Conservation (phyloP, 2,797 vertebrate genomes). For the Phalanger gymnotis region DNA sequence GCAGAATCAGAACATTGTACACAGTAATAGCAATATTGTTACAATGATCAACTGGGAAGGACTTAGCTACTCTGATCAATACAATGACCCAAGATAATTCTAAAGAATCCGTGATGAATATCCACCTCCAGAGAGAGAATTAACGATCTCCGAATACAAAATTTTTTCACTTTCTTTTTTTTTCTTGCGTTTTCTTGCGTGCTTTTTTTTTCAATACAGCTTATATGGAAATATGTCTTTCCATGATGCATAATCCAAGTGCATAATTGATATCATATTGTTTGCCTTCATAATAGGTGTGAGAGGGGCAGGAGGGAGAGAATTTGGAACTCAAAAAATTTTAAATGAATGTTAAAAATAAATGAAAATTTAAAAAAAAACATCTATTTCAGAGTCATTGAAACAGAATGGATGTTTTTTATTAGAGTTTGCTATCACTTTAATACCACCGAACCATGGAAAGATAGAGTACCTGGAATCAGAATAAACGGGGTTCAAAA, state of each 20-base stretch:
- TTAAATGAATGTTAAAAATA: neutral
- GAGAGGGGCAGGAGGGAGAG: neutral
- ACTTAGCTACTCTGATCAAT: neutral
- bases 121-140: neutral
- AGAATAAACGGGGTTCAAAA: neutral
- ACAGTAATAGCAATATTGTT: neutral
- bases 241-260: neutral
- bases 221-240: neutral
- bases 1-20: neutral
- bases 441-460: constrained; percentile 3
- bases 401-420: constrained; percentile 38
- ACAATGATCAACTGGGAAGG: neutral
- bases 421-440: constrained; percentile 25
- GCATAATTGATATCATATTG: neutral
- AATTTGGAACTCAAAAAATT: neutral
- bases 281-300: neutral
- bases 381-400: neutral
- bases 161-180: neutral
- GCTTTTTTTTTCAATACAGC: neutral
- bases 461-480: constrained; percentile 23
- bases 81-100: neutral
- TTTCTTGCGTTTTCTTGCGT: neutral
- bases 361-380: neutral
- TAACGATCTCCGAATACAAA: neutral
- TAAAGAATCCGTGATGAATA: neutral